These are phyloP conservation scores for Pseudocheirus occidentalis DNA, from an alignment of 2,797 vertebrate genomes.

Conservation along the genomic window DNA sequence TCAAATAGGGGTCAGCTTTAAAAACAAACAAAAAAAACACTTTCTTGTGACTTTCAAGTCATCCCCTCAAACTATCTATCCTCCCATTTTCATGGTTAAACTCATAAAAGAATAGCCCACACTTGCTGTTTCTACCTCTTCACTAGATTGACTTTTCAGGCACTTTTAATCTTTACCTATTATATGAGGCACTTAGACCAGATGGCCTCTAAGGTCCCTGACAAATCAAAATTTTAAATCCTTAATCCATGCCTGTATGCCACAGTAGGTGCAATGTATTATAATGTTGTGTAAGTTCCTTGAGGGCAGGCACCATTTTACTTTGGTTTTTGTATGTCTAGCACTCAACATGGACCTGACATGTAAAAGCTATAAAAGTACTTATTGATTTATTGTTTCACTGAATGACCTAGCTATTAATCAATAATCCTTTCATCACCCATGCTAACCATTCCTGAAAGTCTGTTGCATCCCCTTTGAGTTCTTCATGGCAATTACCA, in stretches of 20 bases:
- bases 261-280: neutral
- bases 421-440: neutral
- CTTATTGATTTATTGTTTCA: neutral
- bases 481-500: neutral
- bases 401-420: neutral
- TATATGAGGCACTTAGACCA: neutral
- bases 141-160: neutral
- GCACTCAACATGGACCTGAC: neutral
- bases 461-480: neutral
- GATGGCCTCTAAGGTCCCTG: neutral
- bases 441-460: neutral
- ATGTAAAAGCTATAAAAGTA: neutral
- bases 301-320: neutral
- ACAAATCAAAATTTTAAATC: neutral
- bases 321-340: neutral
- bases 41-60: neutral
- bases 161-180: neutral
- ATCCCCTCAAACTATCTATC: neutral
- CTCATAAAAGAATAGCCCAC: neutral
- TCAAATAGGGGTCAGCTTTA: neutral
- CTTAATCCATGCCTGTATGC: neutral
- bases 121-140: neutral
- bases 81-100: neutral
- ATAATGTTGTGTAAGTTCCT: neutral
- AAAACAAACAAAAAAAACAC: neutral